Evolutionary conservation across 2,797 vertebrate species (phyloP), one percentile per base, ranked within the genome.

Genomic region (Propithecus perrieri): DNA sequence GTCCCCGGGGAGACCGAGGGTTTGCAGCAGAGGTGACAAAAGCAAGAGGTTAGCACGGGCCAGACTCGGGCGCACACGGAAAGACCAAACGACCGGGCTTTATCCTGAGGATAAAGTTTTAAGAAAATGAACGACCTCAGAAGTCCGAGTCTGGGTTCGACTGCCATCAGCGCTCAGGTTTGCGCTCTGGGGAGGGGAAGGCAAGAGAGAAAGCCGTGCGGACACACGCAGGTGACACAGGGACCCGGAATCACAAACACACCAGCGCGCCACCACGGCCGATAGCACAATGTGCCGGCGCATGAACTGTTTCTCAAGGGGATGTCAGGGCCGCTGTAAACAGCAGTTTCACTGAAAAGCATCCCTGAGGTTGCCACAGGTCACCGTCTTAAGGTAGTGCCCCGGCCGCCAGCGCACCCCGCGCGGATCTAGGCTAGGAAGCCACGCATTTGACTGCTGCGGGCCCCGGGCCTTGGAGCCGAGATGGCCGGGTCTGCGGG

Each of bases 381-480:
- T 20, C 22, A 7, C 17, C 28, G 0, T 35, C 61, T 71, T 8
- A 9, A 7, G 1, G 17, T 24, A n/a, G 2, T 13, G 5, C 3
- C 14, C 18, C 7, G 6, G 4, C 0, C 0, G 0, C 13, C 11
- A 18, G 3, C 15, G 5, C 24, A 26, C 7, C 5, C 1, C 28
- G 74, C 5, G 0, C 55, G 43, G 24, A 38, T 7, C 57, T 9
- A 22, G 7, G 7, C 35, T 4, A 35, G 75, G n/a, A 93, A 22
- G n/a, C 26, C 41, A n/a, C 12, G 0, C 30, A n/a, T 78, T 24
- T 3, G n/a, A 67, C 17, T 4, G 17, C 30, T 2, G 35, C 59
- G 74, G 30, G 6, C 15, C 1, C 53, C 63, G 1, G 22, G 35
- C 6, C 7, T 9, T 0, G n/a, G 26, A 55, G 50, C 50, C 28